Evolutionary conservation across 2,113 vertebrate species (phyloP).

Genomic region (Myodes glareolus): DNA sequence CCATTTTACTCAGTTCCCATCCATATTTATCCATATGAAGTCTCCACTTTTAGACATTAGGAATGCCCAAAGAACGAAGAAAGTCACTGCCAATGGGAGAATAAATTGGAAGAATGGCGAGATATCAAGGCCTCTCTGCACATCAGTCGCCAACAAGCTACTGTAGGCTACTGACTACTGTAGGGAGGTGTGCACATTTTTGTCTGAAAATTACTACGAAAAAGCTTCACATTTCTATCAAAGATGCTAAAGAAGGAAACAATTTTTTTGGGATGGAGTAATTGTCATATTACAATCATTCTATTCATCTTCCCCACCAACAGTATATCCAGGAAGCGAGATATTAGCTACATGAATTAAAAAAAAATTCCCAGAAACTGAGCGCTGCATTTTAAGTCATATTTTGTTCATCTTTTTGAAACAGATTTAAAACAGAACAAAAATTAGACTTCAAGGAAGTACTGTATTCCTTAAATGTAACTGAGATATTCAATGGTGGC

Average conservation of each 20-base stretch:
- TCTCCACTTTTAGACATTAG: neutral
- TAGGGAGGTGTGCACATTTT: neutral
- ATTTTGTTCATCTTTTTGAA: slow-evolving; percentile 44
- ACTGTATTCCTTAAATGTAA: slow-evolving; percentile 81
- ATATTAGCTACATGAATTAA: slow-evolving; percentile 28
- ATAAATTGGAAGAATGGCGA: neutral
- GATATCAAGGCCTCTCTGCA: neutral
- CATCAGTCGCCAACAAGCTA: neutral
- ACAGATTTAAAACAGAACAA: slow-evolving; percentile 84
- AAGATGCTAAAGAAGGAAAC: neutral
- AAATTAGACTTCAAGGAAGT: slow-evolving; percentile 82
- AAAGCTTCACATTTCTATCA: neutral
- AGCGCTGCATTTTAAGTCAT: neutral
- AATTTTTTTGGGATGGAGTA: neutral
- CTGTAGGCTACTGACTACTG: neutral
- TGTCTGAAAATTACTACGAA: slow-evolving; percentile 28
- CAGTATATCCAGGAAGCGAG: slow-evolving; percentile 7
- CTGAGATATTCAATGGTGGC: slow-evolving; percentile 82
- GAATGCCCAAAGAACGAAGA: neutral
- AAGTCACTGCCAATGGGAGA: neutral
- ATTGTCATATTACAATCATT: slow-evolving; percentile 19
- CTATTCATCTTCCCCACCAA: neutral
- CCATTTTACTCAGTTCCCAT: neutral
- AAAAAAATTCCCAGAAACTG: neutral
- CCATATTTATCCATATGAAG: neutral